Conservation (phyloP, 2,888 invertebrate species). For the Diploptera punctata region DNA sequence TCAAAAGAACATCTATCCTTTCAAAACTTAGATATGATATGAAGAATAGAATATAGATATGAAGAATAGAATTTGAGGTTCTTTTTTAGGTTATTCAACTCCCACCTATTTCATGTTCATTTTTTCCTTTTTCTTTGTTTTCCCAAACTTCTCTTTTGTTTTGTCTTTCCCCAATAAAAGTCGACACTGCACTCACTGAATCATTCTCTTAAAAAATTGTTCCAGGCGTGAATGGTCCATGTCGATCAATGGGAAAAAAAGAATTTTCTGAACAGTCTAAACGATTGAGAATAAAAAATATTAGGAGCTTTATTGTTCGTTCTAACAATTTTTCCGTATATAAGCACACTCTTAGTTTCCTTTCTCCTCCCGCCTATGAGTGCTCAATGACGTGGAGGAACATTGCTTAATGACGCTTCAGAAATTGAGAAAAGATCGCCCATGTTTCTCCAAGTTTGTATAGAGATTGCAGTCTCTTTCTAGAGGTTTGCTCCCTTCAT, state of each 20-base stretch:
- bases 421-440: conserved; percentile 7
- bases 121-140: neutral
- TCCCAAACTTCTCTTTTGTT: neutral
- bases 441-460: conserved; percentile 2
- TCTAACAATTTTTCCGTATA: neutral
- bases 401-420: conserved; percentile 19
- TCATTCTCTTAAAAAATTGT: conserved; percentile 1
- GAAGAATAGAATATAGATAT: no score
- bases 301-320: neutral
- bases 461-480: neutral
- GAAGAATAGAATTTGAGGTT: neutral
- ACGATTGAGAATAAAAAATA: neutral
- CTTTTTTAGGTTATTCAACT: neutral
- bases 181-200: conserved; percentile 2
- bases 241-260: neutral
- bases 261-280: neutral
- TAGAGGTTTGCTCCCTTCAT: neutral
- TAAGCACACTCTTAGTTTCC: neutral
- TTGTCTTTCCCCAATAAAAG: neutral
- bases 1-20: no score
- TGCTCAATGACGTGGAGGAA: conserved; percentile 8
- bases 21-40: no score
- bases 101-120: conserved; percentile 1
- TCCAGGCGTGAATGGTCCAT: neutral
- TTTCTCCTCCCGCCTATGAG: neutral